Conservation (phyloP, 2,113 vertebrate species). For the Urocitellus parryii region DNA sequence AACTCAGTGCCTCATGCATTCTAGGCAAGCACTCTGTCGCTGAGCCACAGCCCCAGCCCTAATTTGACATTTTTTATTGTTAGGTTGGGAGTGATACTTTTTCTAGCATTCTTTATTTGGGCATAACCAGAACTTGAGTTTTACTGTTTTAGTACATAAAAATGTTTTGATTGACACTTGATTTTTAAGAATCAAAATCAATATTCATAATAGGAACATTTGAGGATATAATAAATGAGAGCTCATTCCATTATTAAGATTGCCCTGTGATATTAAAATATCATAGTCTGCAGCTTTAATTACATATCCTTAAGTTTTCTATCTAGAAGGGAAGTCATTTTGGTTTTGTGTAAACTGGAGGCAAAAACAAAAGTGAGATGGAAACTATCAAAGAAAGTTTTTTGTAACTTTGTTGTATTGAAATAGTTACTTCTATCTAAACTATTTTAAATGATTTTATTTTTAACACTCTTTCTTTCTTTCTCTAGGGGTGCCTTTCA, state of each 20-base stretch:
- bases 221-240: background rate
- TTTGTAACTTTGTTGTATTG: background rate
- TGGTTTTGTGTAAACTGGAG: background rate
- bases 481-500: constrained; percentile 95
- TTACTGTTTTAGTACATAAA: constrained; percentile 3
- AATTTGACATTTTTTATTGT: background rate
- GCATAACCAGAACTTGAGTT: background rate
- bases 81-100: background rate
- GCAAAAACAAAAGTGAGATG: background rate
- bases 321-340: constrained; percentile 13
- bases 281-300: background rate
- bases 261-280: background rate
- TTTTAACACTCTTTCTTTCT: background rate
- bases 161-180: background rate
- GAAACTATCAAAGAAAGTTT: constrained; percentile 22
- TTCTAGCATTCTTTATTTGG: background rate
- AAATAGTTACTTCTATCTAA: background rate
- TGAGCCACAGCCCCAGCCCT: no score
- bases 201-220: background rate
- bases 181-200: constrained; percentile 16
- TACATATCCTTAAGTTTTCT: constrained; percentile 21
- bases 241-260: background rate
- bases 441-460: background rate
- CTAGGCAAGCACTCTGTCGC: no score
- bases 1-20: no score